These are phyloP conservation scores for Todus mexicanus DNA, from an alignment of 2,797 vertebrate species.

Conservation along the genomic window DNA sequence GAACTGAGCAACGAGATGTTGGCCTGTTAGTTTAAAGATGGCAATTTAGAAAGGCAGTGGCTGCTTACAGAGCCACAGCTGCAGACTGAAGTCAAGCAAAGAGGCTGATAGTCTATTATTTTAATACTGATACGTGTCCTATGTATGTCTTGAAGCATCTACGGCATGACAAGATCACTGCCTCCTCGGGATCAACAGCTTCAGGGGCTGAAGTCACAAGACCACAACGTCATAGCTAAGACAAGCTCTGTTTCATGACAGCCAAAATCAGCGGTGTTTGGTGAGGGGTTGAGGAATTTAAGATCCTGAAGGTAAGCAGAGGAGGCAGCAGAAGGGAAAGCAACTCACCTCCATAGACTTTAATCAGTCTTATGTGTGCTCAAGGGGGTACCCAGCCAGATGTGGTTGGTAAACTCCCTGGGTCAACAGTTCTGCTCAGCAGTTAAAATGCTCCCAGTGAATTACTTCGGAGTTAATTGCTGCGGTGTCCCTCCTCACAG, in stretches of 20 bases:
- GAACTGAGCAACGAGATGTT: not conserved
- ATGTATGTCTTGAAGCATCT: not conserved
- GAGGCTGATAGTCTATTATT: not conserved
- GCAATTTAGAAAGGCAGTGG: not conserved
- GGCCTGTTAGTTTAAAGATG: not conserved
- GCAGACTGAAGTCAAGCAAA: not conserved
- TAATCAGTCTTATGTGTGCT: not conserved
- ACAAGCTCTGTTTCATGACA: not conserved
- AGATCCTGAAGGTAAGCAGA: not conserved
- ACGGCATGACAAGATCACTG: not conserved
- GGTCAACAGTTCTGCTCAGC: not conserved
- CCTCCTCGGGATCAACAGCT: not conserved
- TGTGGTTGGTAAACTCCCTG: not conserved
- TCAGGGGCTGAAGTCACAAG: not conserved
- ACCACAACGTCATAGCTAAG: fast-evolving
- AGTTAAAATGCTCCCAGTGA: not conserved
- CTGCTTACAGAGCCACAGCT: not conserved
- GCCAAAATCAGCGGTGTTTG: not conserved
- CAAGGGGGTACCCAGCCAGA: not conserved
- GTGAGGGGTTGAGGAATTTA: not conserved
- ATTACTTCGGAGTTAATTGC: not conserved
- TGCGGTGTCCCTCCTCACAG: not conserved
- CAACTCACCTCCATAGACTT: not conserved
- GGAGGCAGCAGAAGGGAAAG: not conserved
- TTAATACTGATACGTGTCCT: not conserved